Evolutionary conservation across 2,797 vertebrate genomes (phyloP), one percentile per base, ranked within the genome.

Genomic region (Xerus rutilus): DNA sequence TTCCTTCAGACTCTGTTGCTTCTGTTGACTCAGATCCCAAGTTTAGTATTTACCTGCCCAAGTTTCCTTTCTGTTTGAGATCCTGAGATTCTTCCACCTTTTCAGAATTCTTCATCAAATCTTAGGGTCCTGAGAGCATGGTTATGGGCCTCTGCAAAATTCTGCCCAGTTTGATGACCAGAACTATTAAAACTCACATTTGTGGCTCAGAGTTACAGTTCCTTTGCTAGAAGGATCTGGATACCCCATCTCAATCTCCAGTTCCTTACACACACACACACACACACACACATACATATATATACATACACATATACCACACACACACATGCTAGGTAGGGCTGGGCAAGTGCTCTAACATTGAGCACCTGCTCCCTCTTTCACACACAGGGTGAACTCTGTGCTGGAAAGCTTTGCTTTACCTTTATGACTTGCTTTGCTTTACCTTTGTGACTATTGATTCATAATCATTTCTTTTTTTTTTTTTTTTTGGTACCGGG

Each of bases 81-180:
- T 62, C 49, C 83, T 54, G 28, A 93, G 43, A 72, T 72, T 74
- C 54, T 28, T 94, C 74, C 21, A 67, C n/a, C 28, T 49, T 83
- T 83, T 86, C 78, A 77, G 67, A 88, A 94, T 91, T 76, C n/a
- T 14, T 73, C 52, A n/a, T 79, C 69, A 93, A 87, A 43, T 57
- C 54, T 76, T 74, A 57, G 57, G 47, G 67, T 72, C 21, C 57
- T 54, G 25, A 84, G 47, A 39, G 13, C 30, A 39, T n/a, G 15
- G 39, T 76, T 45, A 85, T 85, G 25, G 21, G 30, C 52, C 47
- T 86, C 81, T 78, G 45, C n/a, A 83, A 88, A 93, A 89, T 57
- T 70, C 88, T 89, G 45, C 43, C 89, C 32, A 32, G 45, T 93
- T 78, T 85, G 49, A 73, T 89, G 32, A 82, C 73, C 47, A 91